phyloP scores from a whole-genome alignment of 2,888 invertebrate species.

The Anoplius nigerrimus region DNA sequence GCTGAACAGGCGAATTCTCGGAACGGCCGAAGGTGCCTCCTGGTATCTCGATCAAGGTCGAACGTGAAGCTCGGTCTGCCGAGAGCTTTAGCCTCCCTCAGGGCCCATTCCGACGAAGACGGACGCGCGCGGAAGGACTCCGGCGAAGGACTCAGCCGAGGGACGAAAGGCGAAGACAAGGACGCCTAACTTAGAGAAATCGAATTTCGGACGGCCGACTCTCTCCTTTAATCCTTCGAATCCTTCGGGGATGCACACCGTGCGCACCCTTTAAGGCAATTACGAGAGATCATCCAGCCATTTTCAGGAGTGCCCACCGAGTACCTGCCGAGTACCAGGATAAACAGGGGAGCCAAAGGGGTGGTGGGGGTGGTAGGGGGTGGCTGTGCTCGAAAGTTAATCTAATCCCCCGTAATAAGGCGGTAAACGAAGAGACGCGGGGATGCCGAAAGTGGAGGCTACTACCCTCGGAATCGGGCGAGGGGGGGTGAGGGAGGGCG shows the following conservation, averaged over 20 bases:
- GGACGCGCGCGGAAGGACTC: background rate
- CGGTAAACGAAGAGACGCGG: constrained; percentile 49
- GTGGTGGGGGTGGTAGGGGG: background rate
- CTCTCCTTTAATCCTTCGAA: constrained; percentile 24
- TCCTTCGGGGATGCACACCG: constrained; percentile 20
- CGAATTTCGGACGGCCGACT: constrained; percentile 24
- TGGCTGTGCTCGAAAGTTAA: constrained; percentile 62
- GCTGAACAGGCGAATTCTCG: too few relatives aligned
- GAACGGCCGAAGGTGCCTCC: background rate
- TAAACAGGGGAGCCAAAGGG: constrained; percentile 53
- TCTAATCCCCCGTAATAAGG: constrained; percentile 67
- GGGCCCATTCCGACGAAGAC: background rate
- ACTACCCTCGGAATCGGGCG: constrained; percentile 15
- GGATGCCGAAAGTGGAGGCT: constrained; percentile 30
- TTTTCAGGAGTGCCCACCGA: constrained; percentile 31
- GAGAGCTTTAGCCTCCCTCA: too few relatives aligned
- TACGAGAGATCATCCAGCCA: constrained; percentile 59
- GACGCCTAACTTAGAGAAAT: constrained; percentile 35
- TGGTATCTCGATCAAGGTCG: constrained; percentile 1
- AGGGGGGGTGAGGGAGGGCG: constrained; percentile 24
- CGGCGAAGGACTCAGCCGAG: constrained; percentile 13
- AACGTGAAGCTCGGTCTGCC: background rate
- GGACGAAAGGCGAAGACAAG: constrained; percentile 4
- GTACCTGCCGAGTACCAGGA: constrained; percentile 42
- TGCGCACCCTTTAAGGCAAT: constrained; percentile 63